Evolutionary conservation across 2,888 invertebrate genomes (phyloP).

Genomic region (Subacronicta megacephala): DNA sequence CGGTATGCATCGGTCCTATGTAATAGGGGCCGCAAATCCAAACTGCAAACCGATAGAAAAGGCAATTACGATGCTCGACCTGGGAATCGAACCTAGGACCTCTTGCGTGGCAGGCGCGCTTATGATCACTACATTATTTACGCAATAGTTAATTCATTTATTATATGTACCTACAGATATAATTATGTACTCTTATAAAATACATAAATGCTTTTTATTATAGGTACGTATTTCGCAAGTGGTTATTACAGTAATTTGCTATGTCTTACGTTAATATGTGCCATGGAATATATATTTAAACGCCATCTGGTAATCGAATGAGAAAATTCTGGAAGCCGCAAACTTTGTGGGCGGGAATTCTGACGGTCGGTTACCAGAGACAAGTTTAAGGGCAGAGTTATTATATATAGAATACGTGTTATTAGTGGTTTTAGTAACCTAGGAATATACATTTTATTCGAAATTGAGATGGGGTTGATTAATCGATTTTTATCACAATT

Average conservation of each 20-base stretch:
- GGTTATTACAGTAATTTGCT: slow-evolving; percentile 76
- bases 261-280: slow-evolving; percentile 63
- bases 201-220: slow-evolving; percentile 33
- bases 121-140: no score
- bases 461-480: no score
- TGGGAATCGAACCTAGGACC: no score
- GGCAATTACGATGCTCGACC: no score
- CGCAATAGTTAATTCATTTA: no score
- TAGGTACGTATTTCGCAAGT: slow-evolving; percentile 30
- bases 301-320: slow-evolving; percentile 77
- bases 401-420: slow-evolving; percentile 24
- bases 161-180: no score
- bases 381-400: slow-evolving; percentile 54
- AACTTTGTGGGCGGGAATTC: slow-evolving; percentile 63
- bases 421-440: background rate
- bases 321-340: slow-evolving; percentile 75
- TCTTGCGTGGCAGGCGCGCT: no score
- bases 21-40: no score
- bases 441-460: background rate
- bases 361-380: slow-evolving; percentile 33
- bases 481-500: no score
- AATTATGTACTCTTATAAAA: no score
- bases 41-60: no score
- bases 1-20: no score
- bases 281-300: slow-evolving; percentile 61